Evolutionary conservation across 2,113 vertebrate species (phyloP), one percentile per base, ranked within the genome.

Genomic region (Neoarius graeffei): DNA sequence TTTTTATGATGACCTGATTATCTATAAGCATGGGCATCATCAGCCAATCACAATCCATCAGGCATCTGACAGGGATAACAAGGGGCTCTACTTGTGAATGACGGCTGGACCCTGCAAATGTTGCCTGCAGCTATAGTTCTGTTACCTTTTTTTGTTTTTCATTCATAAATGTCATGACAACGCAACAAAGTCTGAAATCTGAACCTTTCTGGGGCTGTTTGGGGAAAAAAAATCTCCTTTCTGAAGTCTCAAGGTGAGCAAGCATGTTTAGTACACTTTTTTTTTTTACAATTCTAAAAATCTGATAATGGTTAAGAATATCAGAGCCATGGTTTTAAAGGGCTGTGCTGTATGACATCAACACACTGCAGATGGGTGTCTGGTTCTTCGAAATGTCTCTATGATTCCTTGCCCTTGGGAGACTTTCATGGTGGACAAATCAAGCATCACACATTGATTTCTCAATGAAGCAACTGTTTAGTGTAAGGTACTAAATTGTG

Each of bases 291-390:
- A 60, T 35, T 60, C 7, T 19, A 57, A 57, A 57, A 81, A 81
- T 17, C 85, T 80, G 85, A 62, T 19, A 64, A 42, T 0, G 30
- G 27, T 81, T 50, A 57, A 14, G 64, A 20, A 86, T 69, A 35
- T n/a, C 23, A 15, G 83, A 57, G 50, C 59, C 42, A 52, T 42
- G 59, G 6, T 23, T 60, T 87, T 71, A 87, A 87, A 83, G 86
- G 80, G 66, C 30, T 54, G 86, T 73, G 85, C 66, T 60, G 54
- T 52, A 60, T 67, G 54, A 82, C 52, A 83, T 71, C 86, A 52
- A 27, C 64, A 86, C 77, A 54, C 85, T 71, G 52, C 62, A 11
- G 54, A 66, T 23, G 42, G 14, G 13, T 76, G 7, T 4, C 6
- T 9, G 25, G n/a, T 17, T 59, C 69, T 54, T 50, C 3, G 4